Percentiles rank a stretch among this genome's conserved stretches.
Evolutionary conservation across 1,140 invertebrate species (phyloP).

Genomic region (Neocloeon triangulifer): DNA sequence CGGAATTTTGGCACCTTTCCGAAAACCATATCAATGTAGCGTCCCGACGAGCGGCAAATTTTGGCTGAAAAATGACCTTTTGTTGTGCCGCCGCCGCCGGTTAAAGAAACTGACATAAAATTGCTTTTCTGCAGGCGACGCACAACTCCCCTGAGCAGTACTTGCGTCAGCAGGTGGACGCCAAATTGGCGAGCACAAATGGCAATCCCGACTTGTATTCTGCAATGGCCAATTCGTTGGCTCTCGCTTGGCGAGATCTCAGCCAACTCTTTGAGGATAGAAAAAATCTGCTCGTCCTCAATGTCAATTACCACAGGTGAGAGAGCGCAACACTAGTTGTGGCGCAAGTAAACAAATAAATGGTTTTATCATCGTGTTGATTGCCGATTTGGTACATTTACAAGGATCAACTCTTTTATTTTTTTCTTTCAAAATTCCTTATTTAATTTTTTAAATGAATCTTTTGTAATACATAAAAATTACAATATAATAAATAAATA

Average conservation of each 20-base stretch:
- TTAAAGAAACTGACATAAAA: too few relatives aligned
- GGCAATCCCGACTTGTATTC: slow-evolving; percentile 67
- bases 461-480: not conserved
- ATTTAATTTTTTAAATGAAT: not conserved
- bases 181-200: too few relatives aligned
- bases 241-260: slow-evolving; percentile 71
- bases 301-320: slow-evolving; percentile 43
- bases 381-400: not conserved
- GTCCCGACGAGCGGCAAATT: too few relatives aligned
- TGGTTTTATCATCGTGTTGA: not conserved
- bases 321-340: not conserved
- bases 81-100: too few relatives aligned
- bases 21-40: too few relatives aligned
- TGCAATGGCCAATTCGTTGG: slow-evolving; percentile 76
- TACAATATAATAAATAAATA: not conserved
- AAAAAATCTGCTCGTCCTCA: slow-evolving; percentile 51
- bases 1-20: too few relatives aligned
- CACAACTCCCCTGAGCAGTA: too few relatives aligned
- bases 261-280: slow-evolving; percentile 55
- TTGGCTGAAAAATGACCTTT: too few relatives aligned
- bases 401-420: not conserved
- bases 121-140: too few relatives aligned
- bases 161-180: too few relatives aligned
- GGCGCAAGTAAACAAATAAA: not conserved
- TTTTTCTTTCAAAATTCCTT: not conserved